Percentiles rank a stretch among this genome's conserved stretches.
These are phyloP conservation scores for Chironomus riparius DNA, from an alignment of 2,888 invertebrate genomes.

Conservation along the genomic window DNA sequence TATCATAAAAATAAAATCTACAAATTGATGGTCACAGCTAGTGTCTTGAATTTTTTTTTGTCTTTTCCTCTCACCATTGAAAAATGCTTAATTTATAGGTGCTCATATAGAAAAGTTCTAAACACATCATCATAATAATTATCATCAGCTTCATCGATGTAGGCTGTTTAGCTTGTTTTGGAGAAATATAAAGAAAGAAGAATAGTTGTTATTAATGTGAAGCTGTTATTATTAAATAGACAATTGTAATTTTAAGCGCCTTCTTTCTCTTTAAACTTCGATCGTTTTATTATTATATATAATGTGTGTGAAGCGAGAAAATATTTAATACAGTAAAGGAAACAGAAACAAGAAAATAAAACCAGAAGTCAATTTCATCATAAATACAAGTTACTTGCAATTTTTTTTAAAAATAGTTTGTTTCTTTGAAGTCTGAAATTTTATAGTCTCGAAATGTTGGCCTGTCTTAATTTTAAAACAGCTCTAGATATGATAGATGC, in stretches of 20 bases:
- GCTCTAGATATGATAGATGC: too few relatives aligned
- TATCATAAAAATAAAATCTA: conserved; percentile 6
- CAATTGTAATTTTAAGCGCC: conserved; percentile 19
- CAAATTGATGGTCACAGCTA: conserved; percentile 9
- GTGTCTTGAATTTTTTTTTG: neutral
- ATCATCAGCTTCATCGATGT: neutral
- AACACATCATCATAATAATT: conserved; percentile 14
- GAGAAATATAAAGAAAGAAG: neutral
- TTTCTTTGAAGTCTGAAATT: too few relatives aligned
- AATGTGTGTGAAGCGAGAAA: neutral
- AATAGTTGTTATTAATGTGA: neutral
- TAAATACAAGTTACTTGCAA: conserved; percentile 4
- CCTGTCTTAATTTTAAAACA: too few relatives aligned
- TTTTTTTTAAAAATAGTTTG: neutral
- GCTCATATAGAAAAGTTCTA: conserved; percentile 6
- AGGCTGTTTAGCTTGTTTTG: neutral
- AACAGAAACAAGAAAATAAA: neutral
- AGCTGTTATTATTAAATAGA: conserved; percentile 23
- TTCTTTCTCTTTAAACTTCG: neutral
- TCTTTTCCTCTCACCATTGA: neutral
- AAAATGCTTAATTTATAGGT: conserved; percentile 17
- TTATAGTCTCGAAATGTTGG: too few relatives aligned
- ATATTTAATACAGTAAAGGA: neutral
- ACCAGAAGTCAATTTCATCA: conserved; percentile 23
- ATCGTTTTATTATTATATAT: neutral